Conservation (phyloP, 2,797 vertebrate genomes). For the Urophycis tenuis region DNA sequence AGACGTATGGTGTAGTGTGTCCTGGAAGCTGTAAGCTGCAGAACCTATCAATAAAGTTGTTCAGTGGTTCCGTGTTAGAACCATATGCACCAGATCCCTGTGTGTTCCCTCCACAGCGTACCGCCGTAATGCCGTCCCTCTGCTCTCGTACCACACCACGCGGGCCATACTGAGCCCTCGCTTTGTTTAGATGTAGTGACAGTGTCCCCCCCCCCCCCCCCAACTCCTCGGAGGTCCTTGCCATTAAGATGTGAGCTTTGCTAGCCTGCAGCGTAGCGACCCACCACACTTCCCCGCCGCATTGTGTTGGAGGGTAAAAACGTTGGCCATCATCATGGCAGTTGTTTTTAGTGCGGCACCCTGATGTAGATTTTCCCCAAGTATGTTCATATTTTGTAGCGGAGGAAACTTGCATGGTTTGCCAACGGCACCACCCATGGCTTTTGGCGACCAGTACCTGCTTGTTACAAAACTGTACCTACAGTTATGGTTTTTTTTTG, state of each 20-base stretch:
- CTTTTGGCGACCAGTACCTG: neutral
- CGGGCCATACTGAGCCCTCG: neutral
- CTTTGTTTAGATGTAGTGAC: neutral
- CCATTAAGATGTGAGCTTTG: neutral
- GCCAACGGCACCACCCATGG: neutral
- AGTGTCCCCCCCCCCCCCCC: too few species aligned
- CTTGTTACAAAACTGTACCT: neutral
- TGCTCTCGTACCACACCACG: constrained; percentile 20
- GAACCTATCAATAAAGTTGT: constrained; percentile 73
- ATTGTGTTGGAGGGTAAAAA: neutral
- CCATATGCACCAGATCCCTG: constrained; percentile 66
- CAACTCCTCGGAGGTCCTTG: neutral
- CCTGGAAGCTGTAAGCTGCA: constrained; percentile 71
- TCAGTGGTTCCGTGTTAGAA: constrained; percentile 65
- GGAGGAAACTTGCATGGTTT: neutral
- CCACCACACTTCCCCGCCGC: neutral
- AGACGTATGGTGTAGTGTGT: constrained; percentile 65
- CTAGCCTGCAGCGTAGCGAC: neutral
- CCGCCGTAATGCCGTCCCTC: constrained; percentile 41
- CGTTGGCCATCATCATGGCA: neutral
- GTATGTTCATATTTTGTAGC: neutral
- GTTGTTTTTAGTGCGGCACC: neutral
- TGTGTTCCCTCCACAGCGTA: constrained; percentile 69
- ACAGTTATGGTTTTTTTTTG: neutral
- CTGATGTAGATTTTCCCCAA: neutral